These are phyloP conservation scores for Syritta pipiens DNA, from an alignment of 2,888 invertebrate genomes.

Conservation along the genomic window DNA sequence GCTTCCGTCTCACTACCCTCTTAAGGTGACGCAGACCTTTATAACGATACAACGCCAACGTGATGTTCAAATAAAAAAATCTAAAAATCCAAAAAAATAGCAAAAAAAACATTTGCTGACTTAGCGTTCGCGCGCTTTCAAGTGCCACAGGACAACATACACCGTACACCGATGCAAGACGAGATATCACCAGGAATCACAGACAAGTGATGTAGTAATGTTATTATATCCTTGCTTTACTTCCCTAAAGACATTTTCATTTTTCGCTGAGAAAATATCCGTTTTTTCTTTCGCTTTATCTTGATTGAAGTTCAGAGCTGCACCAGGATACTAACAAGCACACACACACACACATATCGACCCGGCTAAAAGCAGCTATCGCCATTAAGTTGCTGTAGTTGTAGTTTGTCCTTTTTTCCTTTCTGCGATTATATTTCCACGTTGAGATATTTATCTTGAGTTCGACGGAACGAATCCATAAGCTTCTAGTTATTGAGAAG, in stretches of 20 bases:
- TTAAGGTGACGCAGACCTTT: conserved; percentile 33
- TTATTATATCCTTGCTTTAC: conserved; percentile 38
- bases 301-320: conserved; percentile 5
- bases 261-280: background rate
- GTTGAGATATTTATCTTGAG: conserved; percentile 22
- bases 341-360: conserved; percentile 15
- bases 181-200: too few relatives aligned
- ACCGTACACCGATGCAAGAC: too few relatives aligned
- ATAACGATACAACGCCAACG: conserved; percentile 10
- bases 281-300: conserved; percentile 17
- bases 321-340: conserved; percentile 1
- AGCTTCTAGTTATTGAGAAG: conserved; percentile 24
- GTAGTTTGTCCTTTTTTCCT: background rate
- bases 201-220: conserved; percentile 38
- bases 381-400: conserved; percentile 17
- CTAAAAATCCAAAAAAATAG: conserved; percentile 2
- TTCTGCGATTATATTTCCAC: conserved; percentile 19
- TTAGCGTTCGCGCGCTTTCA: conserved; percentile 20
- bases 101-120: conserved; percentile 22
- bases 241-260: conserved; percentile 34
- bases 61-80: conserved; percentile 19
- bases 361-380: conserved; percentile 2
- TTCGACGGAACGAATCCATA: conserved; percentile 16
- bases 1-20: background rate
- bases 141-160: conserved; percentile 17